Conservation (phyloP, 2,888 invertebrate species). For the Syritta pipiens region DNA sequence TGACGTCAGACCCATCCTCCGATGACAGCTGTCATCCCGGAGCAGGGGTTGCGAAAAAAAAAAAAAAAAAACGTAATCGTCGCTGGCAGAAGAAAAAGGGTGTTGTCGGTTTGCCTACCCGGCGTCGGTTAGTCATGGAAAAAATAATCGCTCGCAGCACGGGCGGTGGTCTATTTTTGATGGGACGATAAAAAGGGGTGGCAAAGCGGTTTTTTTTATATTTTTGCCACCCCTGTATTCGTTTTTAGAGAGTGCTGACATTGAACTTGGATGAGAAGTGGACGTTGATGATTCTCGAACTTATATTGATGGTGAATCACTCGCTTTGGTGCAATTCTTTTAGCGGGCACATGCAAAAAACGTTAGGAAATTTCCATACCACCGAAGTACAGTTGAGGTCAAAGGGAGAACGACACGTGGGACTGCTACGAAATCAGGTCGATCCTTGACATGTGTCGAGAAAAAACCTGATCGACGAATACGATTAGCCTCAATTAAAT, state of each 20-base stretch:
- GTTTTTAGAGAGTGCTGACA: slow-evolving; percentile 1
- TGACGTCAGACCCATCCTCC: slow-evolving; percentile 43
- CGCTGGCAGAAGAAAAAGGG: not conserved
- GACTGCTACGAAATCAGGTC: too few species aligned
- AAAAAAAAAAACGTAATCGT: not conserved
- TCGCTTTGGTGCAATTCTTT: not conserved
- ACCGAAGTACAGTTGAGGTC: too few species aligned
- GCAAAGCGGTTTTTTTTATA: not conserved
- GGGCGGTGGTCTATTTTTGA: not conserved
- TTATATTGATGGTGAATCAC: not conserved
- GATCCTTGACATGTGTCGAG: too few species aligned
- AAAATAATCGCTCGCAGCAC: too few species aligned
- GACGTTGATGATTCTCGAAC: not conserved
- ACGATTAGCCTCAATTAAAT: not conserved
- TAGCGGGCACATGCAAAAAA: too few species aligned
- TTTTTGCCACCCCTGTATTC: not conserved
- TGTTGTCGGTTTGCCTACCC: slow-evolving; percentile 21
- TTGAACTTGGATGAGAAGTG: not conserved
- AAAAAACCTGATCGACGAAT: too few species aligned
- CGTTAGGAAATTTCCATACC: too few species aligned
- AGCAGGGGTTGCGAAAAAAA: not conserved
- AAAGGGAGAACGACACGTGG: too few species aligned
- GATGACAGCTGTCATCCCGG: slow-evolving; percentile 28
- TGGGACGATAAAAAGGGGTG: not conserved
- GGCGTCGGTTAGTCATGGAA: too few species aligned